Percentiles rank a stretch among this genome's conserved stretches.
Conservation (phyloP, 1,140 invertebrate species). For the Drosophila pectinifera region DNA sequence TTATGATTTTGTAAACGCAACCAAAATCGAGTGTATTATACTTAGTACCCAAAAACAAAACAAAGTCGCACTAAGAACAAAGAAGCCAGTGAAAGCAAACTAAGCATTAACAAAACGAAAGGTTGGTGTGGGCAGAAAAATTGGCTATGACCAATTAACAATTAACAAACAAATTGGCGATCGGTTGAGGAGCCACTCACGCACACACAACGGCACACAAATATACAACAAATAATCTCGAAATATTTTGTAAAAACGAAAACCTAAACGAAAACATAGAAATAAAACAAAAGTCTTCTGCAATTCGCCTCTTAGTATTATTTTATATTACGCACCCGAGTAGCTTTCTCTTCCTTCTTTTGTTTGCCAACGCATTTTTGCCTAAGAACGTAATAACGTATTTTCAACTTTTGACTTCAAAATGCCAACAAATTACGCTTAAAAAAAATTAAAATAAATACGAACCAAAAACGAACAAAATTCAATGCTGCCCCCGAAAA, state of each 20-base stretch:
- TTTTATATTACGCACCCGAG: conserved; percentile 24
- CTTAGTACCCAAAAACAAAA: conserved; percentile 16
- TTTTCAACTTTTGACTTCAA: conserved; percentile 36
- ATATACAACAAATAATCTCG: conserved; percentile 43
- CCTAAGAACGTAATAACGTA: conserved; percentile 36
- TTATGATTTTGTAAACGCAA: conserved; percentile 61
- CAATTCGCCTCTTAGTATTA: conserved; percentile 32
- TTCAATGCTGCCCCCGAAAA: conserved; percentile 39
- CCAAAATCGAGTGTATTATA: conserved; percentile 61
- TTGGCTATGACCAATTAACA: too few relatives aligned
- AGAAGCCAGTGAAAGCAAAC: conserved; percentile 24
- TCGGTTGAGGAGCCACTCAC: conserved; percentile 28
- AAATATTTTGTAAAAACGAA: conserved; percentile 42
- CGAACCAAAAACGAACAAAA: conserved; percentile 40
- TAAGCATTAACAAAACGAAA: conserved; percentile 27
- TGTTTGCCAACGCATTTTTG: conserved; percentile 32
- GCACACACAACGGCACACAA: conserved; percentile 34
- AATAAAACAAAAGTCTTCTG: conserved; percentile 34
- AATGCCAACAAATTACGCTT: conserved; percentile 45
- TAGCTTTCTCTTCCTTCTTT: conserved; percentile 28
- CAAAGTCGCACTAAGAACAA: conserved; percentile 75
- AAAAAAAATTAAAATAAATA: conserved; percentile 20
- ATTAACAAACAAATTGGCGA: conserved; percentile 24
- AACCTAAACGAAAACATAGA: conserved; percentile 7
- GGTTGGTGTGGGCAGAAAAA: conserved; percentile 36